Base-by-base conservation (phyloP, 1,140 invertebrate genomes). In the Protaetia brevitarsis region DNA sequence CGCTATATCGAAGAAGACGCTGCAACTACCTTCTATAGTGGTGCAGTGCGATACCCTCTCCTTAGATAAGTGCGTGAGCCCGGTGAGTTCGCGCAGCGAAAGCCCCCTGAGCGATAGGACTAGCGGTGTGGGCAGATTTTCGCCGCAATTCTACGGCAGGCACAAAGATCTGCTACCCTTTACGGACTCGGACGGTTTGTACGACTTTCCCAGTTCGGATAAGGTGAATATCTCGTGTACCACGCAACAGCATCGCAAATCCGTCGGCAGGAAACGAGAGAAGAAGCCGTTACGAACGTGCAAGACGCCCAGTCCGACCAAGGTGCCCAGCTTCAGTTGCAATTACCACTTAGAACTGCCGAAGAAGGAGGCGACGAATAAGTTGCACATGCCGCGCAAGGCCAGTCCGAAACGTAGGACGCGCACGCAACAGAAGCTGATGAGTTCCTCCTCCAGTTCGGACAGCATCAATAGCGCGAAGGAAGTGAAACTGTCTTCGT, bases 191-290 rank as follows among this genome's bases (percentile, higher is more conserved):
- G 89, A 90, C 75, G 88, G 88, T 1, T 75, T 91, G 3, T 90
- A 90, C 75, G 89, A 91, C 76, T 89, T 88, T 76, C 87, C 87
- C 5, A 90, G 88, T 76, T 88, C 88, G 0, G 89, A 90, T 74
- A 84, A 81, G 74, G 74, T 79, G 10, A 76, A 77, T 56, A 73
- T 68, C 23, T 67, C 71, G 0, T 30, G 51, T 27, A 2, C 27
- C 1, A 70, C 72, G 31, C 68, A 69, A 23, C 75, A 76, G 67
- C 73, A 79, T 21, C 80, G 83, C 66, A 83, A 83, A 71, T 85
- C 85, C 69, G 77, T 80, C 7, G 80, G 82, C 29, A 80, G 82
- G 70, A 82, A 81, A 76, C 79, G 80, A 58, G 80, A 76, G 73
- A 79, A 76, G 67, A 73, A 74, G 70, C 19, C 62, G 8, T 31